These are phyloP conservation scores for Rhagonycha fulva DNA, from an alignment of 2,888 invertebrate species.

Conservation along the genomic window DNA sequence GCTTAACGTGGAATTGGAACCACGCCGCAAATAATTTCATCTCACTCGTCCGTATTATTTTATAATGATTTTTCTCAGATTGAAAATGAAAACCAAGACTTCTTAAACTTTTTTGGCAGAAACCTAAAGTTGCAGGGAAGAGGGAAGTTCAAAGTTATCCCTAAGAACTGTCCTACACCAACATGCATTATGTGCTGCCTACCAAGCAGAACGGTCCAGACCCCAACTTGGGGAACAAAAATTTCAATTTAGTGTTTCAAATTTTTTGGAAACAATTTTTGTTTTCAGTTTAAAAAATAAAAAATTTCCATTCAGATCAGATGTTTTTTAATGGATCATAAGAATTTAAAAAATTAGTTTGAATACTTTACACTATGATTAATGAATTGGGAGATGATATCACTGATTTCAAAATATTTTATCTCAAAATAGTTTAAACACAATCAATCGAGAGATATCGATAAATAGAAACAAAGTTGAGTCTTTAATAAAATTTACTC, in stretches of 20 bases:
- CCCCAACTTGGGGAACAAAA: background rate
- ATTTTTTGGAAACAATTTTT: too few relatives aligned
- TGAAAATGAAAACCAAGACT: too few relatives aligned
- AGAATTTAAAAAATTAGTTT: background rate
- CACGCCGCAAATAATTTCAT: too few relatives aligned
- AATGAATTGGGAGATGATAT: background rate
- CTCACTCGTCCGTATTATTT: too few relatives aligned
- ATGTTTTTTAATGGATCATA: background rate
- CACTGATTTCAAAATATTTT: background rate
- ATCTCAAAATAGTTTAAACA: background rate
- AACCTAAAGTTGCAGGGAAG: too few relatives aligned
- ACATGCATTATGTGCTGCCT: background rate
- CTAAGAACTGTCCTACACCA: background rate
- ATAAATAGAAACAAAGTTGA: background rate
- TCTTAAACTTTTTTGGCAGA: too few relatives aligned
- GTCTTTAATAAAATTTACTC: background rate
- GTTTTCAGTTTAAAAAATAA: too few relatives aligned
- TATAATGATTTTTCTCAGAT: too few relatives aligned
- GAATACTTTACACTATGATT: background rate
- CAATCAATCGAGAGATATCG: background rate
- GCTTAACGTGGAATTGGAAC: too few relatives aligned
- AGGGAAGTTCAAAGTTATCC: background rate
- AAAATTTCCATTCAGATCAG: background rate
- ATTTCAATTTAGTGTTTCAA: too few relatives aligned
- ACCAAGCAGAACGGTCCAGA: background rate